Evolutionary conservation across 2,888 invertebrate genomes (phyloP).

Genomic region (Drymonia ruficornis): DNA sequence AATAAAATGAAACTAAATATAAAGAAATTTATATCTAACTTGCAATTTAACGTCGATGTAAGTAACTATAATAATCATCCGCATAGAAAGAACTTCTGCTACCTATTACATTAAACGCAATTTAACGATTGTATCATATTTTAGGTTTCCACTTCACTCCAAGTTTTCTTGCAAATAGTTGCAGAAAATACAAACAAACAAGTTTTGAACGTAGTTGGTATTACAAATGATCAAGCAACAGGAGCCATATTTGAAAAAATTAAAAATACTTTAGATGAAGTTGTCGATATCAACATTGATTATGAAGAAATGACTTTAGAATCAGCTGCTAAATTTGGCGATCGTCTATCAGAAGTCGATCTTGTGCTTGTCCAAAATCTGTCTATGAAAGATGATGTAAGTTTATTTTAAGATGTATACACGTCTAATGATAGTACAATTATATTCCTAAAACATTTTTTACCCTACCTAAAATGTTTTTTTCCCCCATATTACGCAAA

Average conservation of each 20-base stretch:
- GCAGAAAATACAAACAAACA: slow-evolving; percentile 43
- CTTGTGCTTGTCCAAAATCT: slow-evolving; percentile 32
- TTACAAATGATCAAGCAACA: slow-evolving; percentile 18
- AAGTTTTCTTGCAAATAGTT: slow-evolving; percentile 45
- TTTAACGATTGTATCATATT: slow-evolving; percentile 7
- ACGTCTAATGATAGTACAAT: too few species aligned
- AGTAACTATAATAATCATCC: too few species aligned
- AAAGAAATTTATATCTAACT: slow-evolving; percentile 47
- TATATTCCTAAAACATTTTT: background rate
- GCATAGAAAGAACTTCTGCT: too few species aligned
- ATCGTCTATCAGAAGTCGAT: slow-evolving; percentile 24
- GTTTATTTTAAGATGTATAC: slow-evolving; percentile 6
- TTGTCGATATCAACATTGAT: slow-evolving; percentile 24
- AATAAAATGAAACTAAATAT: slow-evolving; percentile 30
- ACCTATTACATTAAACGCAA: background rate
- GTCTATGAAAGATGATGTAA: slow-evolving; percentile 32
- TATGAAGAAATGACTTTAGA: slow-evolving; percentile 20
- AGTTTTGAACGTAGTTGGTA: slow-evolving; percentile 30
- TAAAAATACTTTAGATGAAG: slow-evolving; percentile 17
- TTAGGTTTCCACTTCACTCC: slow-evolving; percentile 32
- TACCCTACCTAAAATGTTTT: too few species aligned
- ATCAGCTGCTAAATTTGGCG: slow-evolving; percentile 6
- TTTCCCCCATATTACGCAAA: too few species aligned
- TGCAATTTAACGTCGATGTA: slow-evolving; percentile 38
- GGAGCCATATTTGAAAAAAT: slow-evolving; percentile 29